Conservation (phyloP, 2,797 vertebrate species). For the Zenarchopterus dispar region DNA sequence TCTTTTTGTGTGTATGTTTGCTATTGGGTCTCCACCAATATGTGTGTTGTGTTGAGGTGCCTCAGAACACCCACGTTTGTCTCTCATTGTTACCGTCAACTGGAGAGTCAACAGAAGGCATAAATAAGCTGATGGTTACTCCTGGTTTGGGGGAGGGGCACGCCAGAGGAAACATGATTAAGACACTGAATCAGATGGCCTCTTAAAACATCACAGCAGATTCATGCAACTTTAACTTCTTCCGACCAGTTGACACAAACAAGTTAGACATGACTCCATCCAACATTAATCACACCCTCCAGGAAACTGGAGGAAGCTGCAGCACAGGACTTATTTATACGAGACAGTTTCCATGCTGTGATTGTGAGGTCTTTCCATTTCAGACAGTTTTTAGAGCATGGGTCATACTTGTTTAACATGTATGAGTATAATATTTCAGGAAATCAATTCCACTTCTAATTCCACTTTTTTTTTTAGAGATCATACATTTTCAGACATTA, state of each 20-base stretch:
- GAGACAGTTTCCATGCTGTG: conserved; percentile 29
- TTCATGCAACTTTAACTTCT: conserved; percentile 69
- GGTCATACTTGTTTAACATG: conserved; percentile 2
- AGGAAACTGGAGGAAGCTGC: conserved; percentile 43
- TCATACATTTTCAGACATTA: no score
- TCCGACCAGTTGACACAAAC: conserved; percentile 59
- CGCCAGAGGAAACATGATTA: conserved; percentile 52
- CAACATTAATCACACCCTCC: conserved; percentile 64
- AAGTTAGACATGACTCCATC: conserved; percentile 58
- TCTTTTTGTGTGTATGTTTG: background rate
- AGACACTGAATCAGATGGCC: conserved; percentile 61
- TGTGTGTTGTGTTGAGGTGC: conserved; percentile 15
- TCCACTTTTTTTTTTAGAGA: no score
- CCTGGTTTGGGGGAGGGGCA: conserved; percentile 17
- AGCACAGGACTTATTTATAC: conserved; percentile 20
- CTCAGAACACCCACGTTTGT: conserved; percentile 27
- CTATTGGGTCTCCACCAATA: conserved; percentile 14
- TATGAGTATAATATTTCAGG: background rate
- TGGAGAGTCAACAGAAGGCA: conserved; percentile 41
- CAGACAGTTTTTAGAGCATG: background rate
- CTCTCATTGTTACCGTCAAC: conserved; percentile 33
- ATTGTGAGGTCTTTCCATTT: conserved; percentile 19
- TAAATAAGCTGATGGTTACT: conserved; percentile 44
- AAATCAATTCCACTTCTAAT: background rate
- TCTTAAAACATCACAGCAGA: conserved; percentile 51